Percentiles rank a stretch among this genome's conserved stretches.
Conservation (phyloP, 2,888 invertebrate genomes). For the Chironomus tentans region DNA sequence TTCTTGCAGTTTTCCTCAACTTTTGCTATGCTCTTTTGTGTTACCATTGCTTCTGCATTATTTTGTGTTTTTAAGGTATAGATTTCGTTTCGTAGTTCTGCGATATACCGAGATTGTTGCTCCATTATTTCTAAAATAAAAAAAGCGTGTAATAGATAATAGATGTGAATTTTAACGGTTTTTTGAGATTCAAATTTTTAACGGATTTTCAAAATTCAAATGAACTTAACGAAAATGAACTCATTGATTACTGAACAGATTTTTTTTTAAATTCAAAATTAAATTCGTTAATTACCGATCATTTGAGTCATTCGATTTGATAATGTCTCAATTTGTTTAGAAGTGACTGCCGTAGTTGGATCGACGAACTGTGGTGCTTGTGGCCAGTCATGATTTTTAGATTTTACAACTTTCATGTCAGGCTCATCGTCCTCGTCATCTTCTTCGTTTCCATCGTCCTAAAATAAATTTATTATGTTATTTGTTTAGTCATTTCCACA, state of each 20-base stretch:
- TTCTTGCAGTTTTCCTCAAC: constrained; percentile 30
- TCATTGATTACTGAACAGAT: no score
- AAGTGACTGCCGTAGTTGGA: constrained; percentile 15
- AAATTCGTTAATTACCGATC: constrained; percentile 33
- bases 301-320: constrained; percentile 37
- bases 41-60: constrained; percentile 29
- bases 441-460: constrained; percentile 11
- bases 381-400: constrained; percentile 32
- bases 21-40: constrained; percentile 25
- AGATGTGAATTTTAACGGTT: neutral
- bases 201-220: no score
- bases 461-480: neutral
- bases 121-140: constrained; percentile 42
- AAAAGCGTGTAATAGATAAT: neutral
- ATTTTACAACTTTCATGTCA: constrained; percentile 30
- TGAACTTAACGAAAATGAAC: no score
- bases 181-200: no score
- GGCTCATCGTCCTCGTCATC: constrained; percentile 20
- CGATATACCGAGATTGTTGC: constrained; percentile 44
- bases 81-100: constrained; percentile 42
- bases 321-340: constrained; percentile 32
- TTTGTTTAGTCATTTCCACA: no score
- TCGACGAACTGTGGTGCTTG: constrained; percentile 31
- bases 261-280: neutral
- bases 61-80: constrained; percentile 33